Evolutionary conservation across 2,888 invertebrate genomes (phyloP).

Genomic region (Protonemura montana): DNA sequence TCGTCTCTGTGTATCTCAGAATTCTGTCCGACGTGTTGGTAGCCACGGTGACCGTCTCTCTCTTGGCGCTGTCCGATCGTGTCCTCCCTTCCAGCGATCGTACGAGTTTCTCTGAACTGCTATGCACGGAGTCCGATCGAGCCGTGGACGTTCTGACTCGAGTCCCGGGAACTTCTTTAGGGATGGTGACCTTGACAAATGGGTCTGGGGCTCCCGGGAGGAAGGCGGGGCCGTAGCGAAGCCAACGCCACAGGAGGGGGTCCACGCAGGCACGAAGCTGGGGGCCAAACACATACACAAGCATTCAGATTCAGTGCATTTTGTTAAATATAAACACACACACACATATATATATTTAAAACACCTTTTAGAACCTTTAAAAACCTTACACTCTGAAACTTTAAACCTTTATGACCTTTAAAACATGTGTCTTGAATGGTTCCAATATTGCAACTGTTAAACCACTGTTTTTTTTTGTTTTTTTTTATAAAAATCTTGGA

Average conservation of each 20-base stretch:
- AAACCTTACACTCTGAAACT: too few relatives aligned
- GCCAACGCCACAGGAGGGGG: constrained; percentile 71
- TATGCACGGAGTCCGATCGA: constrained; percentile 62
- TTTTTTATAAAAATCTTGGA: too few relatives aligned
- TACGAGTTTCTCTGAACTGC: constrained; percentile 58
- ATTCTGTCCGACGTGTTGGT: constrained; percentile 13
- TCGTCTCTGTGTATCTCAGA: not conserved
- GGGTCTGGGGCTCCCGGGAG: not conserved
- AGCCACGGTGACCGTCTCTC: constrained; percentile 26
- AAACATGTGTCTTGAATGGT: too few relatives aligned
- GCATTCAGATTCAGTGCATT: too few relatives aligned
- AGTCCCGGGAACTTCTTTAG: not conserved
- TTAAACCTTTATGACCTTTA: too few relatives aligned
- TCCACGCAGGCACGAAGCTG: constrained; percentile 61
- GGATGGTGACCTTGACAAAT: not conserved
- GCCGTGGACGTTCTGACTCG: constrained; percentile 54
- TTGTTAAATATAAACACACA: too few relatives aligned
- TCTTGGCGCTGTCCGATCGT: constrained; percentile 14
- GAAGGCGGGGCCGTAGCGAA: constrained; percentile 62
- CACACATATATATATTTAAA: too few relatives aligned
- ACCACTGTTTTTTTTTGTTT: too few relatives aligned
- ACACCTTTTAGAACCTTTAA: too few relatives aligned
- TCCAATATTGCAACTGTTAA: too few relatives aligned
- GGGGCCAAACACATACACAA: too few relatives aligned
- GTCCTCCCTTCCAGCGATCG: not conserved